Conservation (phyloP, 92 coral and sea anemone species). For the Epizoanthus fatuus region DNA sequence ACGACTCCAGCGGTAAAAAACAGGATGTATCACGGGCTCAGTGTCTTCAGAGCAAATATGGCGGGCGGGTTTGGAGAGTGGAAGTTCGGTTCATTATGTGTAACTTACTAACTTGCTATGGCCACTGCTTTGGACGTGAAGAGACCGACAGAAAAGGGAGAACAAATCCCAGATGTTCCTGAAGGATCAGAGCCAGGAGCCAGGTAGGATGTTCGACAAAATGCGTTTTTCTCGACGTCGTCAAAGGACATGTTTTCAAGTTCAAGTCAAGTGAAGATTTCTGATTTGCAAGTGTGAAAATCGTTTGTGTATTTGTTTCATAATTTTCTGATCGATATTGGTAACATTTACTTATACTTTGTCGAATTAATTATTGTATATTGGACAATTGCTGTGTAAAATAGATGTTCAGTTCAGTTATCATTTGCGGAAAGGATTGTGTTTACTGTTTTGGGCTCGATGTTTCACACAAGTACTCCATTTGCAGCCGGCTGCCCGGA, state of each 20-base stretch:
- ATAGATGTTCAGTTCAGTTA: too few relatives aligned
- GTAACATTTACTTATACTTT: too few relatives aligned
- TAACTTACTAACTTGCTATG: slow-evolving; percentile 10
- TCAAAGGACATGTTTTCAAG: background rate
- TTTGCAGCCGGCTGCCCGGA: too few relatives aligned
- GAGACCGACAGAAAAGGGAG: slow-evolving; percentile 34
- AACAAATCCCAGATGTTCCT: slow-evolving; percentile 49
- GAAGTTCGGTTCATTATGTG: slow-evolving; percentile 20
- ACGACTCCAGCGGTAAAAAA: slow-evolving; percentile 16
- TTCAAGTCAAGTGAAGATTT: background rate
- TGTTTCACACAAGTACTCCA: too few relatives aligned
- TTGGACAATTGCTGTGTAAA: too few relatives aligned
- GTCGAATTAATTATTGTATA: too few relatives aligned
- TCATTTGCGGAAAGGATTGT: too few relatives aligned
- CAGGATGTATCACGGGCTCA: slow-evolving; percentile 33
- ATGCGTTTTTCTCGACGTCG: background rate
- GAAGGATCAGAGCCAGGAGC: slow-evolving; percentile 50
- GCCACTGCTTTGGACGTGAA: slow-evolving; percentile 38
- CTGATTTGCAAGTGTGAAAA: background rate
- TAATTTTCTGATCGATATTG: too few relatives aligned
- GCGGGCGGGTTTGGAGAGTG: slow-evolving; percentile 28
- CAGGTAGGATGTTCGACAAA: background rate
- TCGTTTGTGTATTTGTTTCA: background rate
- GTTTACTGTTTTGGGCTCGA: too few relatives aligned
- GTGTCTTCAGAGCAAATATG: slow-evolving; percentile 23